Base-by-base conservation (phyloP, 2,113 vertebrate species). In the Leucoraja erinaceus region DNA sequence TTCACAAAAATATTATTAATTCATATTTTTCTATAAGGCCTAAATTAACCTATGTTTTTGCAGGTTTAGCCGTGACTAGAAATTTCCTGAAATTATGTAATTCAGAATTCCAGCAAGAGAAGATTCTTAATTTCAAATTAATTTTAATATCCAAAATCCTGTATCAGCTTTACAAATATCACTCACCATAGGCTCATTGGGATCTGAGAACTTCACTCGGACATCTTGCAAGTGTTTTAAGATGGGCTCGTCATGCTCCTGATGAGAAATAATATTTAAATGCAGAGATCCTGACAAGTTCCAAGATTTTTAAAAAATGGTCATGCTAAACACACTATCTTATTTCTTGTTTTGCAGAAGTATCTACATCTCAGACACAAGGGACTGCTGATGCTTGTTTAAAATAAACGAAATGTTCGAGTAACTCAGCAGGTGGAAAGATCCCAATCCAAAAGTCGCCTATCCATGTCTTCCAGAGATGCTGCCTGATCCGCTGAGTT, bases 231-330 rank as follows among this genome's bases (percentile, higher is more conserved):
- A 95, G 93, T 99, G 98, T 95, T 98, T 99, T 94, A 99, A 95
- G 95, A 99, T 99, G 5, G 98, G 98, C 93, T 99, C 98, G 93
- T 99, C 99, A 0, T 99, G 98, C 90, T 99, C 99, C 99, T 99
- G 84, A 76, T 18, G 4, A 93, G 2, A 20, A 54, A 31, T 4
- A n/a, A 47, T 0, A 88, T 66, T 31, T 66, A 63, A 88, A 88
- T 63, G 12, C 16, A 31, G 5, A 88, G 83, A 31, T 18, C 59
- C 28, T 63, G 83, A 14, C 83, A 88, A 88, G 28, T 63, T 61
- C n/a, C 18, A 84, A 86, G 14, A 63, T 14, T n/a, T 2, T 1
- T 47, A 47, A 47, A 47, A 47, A 47, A 47, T 47, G 38, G 38
- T 47, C 25, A 84, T 16, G 59, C 7, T 28, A 86, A 31, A 28